Conservation (phyloP, 2,888 invertebrate genomes). For the Stenolophus ochropezus region DNA sequence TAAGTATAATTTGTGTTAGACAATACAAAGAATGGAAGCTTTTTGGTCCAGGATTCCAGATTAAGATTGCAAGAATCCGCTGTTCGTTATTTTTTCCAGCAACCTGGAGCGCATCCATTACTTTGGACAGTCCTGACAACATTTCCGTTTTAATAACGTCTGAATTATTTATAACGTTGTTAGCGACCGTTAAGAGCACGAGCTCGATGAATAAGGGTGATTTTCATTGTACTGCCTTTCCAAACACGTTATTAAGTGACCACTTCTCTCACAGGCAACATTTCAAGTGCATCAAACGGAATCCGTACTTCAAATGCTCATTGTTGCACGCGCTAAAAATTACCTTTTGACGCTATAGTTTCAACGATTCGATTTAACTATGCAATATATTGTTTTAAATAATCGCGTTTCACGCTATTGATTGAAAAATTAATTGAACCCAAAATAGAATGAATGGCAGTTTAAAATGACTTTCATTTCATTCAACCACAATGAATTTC, state of each 20-base stretch:
- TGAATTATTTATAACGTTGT: slow-evolving; percentile 50
- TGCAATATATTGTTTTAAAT: neutral
- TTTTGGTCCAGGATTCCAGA: neutral
- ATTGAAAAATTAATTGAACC: neutral
- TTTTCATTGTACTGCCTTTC: slow-evolving; percentile 25
- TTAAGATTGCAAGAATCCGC: neutral
- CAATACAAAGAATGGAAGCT: neutral
- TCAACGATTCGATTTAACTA: neutral
- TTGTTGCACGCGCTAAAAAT: neutral
- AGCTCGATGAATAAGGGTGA: slow-evolving; percentile 20
- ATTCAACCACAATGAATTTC: too few species aligned
- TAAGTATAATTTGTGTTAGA: neutral
- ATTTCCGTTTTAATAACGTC: slow-evolving; percentile 45
- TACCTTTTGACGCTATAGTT: neutral
- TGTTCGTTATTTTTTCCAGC: slow-evolving; percentile 14
- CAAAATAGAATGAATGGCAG: neutral
- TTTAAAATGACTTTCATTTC: too few species aligned
- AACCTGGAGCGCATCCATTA: slow-evolving; percentile 33
- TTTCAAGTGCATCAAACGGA: too few species aligned
- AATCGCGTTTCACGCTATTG: neutral
- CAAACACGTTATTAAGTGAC: slow-evolving; percentile 39
- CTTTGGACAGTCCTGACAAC: slow-evolving; percentile 30
- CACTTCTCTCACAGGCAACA: slow-evolving; percentile 14
- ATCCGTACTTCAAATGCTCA: too few species aligned
- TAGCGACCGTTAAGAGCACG: slow-evolving; percentile 29